phyloP scores from a whole-genome alignment of 2,888 invertebrate genomes.

The Calliphora vomitoria region DNA sequence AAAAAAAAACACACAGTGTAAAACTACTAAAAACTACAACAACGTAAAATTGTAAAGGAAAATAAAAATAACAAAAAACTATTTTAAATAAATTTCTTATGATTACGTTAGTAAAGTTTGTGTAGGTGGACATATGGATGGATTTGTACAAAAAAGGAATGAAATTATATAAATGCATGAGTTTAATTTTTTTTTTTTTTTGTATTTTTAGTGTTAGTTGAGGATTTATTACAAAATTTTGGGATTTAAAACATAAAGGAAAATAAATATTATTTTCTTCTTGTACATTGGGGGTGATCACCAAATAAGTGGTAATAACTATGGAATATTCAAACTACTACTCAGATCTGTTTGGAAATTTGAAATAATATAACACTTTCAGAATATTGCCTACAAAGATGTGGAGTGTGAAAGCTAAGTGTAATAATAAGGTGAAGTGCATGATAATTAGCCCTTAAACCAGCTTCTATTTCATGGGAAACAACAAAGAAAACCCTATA shows the following conservation, averaged over 20 bases:
- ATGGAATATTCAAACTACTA: too few relatives aligned
- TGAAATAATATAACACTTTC: too few relatives aligned
- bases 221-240: constrained; percentile 49
- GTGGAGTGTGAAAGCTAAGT: too few relatives aligned
- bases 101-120: constrained; percentile 55
- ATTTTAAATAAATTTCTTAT: constrained; percentile 73
- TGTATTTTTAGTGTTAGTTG: neutral
- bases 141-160: constrained; percentile 53
- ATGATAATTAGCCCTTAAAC: too few relatives aligned
- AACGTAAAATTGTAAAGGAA: constrained; percentile 22
- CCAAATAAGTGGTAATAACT: too few relatives aligned
- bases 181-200: constrained; percentile 6
- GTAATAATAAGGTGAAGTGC: too few relatives aligned
- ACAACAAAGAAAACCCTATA: too few relatives aligned
- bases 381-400: too few relatives aligned
- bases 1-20: neutral
- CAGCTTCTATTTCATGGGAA: too few relatives aligned
- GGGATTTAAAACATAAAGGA: constrained; percentile 15
- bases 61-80: constrained; percentile 44
- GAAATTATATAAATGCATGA: constrained; percentile 18
- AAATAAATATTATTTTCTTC: neutral
- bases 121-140: constrained; percentile 72
- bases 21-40: constrained; percentile 39
- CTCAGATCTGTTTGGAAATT: too few relatives aligned
- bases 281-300: neutral